These are phyloP conservation scores for Sardina pilchardus DNA, from an alignment of 2,113 vertebrate genomes.

Conservation along the genomic window DNA sequence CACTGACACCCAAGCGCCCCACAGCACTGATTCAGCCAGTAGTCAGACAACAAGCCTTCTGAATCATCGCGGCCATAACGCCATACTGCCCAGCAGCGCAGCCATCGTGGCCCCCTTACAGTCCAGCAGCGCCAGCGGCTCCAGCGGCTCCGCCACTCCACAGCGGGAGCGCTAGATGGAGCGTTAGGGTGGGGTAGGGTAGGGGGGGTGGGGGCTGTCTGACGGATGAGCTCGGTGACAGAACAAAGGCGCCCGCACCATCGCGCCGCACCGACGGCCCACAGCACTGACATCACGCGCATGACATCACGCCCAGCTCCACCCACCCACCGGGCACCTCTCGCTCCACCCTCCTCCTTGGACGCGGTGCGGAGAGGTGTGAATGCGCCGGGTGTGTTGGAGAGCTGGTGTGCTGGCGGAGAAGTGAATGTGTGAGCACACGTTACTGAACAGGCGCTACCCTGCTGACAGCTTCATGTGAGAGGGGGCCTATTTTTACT, in stretches of 20 bases:
- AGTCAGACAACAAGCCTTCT: not conserved
- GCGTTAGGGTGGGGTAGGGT: not conserved
- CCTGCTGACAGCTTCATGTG: not conserved
- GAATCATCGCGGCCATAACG: not conserved
- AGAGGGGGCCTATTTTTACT: not conserved
- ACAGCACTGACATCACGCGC: constrained; percentile 37
- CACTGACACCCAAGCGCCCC: not conserved
- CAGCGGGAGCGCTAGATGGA: not conserved
- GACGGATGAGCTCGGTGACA: constrained; percentile 29
- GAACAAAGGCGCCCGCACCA: constrained; percentile 34
- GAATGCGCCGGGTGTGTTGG: not conserved
- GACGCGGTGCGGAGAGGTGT: not conserved
- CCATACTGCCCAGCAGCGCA: not conserved
- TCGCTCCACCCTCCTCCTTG: constrained; percentile 24
- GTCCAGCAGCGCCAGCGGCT: not conserved
- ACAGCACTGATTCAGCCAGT: not conserved
- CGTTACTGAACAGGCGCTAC: not conserved
- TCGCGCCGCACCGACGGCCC: not conserved
- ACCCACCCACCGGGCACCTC: constrained; percentile 6
- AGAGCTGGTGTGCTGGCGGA: not conserved
- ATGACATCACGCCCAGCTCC: constrained; percentile 31
- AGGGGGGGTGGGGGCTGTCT: not conserved
- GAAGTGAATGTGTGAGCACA: not conserved
- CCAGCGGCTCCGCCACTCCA: not conserved
- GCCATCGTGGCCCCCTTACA: not conserved